Conservation (phyloP, 1,140 invertebrate species). For the Heliconius himera region DNA sequence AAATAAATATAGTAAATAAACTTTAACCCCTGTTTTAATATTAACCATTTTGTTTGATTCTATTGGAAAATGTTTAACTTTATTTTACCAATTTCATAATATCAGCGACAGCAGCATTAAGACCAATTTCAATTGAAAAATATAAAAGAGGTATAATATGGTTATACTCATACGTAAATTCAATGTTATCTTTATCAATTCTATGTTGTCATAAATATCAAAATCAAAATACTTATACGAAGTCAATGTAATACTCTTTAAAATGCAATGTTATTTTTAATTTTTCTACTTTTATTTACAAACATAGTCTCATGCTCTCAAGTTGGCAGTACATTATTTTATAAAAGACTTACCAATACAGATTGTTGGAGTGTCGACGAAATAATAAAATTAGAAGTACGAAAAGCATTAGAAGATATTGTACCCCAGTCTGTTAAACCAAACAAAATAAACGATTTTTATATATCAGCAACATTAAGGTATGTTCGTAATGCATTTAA, state of each 20-base stretch:
- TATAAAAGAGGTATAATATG: conserved; percentile 9
- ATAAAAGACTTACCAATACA: conserved; percentile 46
- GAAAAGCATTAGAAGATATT: conserved; percentile 74
- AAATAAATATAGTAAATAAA: too few relatives aligned
- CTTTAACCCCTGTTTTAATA: too few relatives aligned
- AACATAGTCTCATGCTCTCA: conserved; percentile 48
- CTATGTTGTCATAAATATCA: not conserved
- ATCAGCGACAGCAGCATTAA: not conserved
- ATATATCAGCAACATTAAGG: conserved; percentile 72
- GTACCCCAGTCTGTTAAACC: conserved; percentile 61
- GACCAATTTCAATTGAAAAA: not conserved
- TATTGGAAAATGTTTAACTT: too few relatives aligned
- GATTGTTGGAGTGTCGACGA: conserved; percentile 79
- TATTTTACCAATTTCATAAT: too few relatives aligned
- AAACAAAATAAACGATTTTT: conserved; percentile 69
- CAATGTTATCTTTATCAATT: not conserved
- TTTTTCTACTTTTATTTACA: conserved; percentile 55
- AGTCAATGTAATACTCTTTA: not conserved
- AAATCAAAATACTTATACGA: not conserved
- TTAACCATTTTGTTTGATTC: too few relatives aligned
- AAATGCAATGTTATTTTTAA: conserved; percentile 62
- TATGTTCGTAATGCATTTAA: conserved; percentile 81
- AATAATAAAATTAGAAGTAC: conserved; percentile 70
- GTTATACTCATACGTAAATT: not conserved
- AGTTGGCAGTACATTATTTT: conserved; percentile 72